Conservation (phyloP, 2,113 vertebrate genomes). For the Thunnus thynnus region DNA sequence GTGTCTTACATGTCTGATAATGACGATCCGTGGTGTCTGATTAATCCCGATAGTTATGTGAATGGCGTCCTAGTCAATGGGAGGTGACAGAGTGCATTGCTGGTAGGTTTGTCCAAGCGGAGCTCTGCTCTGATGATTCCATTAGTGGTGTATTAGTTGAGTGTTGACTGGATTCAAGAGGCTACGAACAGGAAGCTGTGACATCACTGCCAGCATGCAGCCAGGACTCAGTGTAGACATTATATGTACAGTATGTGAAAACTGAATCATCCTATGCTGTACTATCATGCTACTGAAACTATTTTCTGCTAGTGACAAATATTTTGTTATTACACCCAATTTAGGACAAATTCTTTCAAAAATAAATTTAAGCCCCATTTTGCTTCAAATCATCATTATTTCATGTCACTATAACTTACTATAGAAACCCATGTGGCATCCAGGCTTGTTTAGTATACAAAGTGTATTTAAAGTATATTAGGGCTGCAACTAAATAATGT, state of each 20-base stretch:
- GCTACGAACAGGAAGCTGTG: slow-evolving; percentile 33
- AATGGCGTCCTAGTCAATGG: slow-evolving; percentile 49
- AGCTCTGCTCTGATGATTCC: slow-evolving; percentile 44
- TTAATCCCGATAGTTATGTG: slow-evolving; percentile 55
- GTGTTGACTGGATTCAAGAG: slow-evolving; percentile 44
- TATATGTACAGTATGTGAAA: background rate
- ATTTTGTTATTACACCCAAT: background rate
- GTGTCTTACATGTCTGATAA: slow-evolving; percentile 62
- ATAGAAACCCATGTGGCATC: background rate
- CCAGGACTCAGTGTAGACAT: background rate
- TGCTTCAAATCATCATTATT: slow-evolving; percentile 1
- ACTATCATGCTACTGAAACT: background rate
- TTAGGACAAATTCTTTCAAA: background rate
- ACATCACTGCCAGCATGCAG: slow-evolving; percentile 6
- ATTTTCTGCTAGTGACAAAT: background rate
- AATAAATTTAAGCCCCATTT: background rate
- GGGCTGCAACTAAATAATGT: too few relatives aligned
- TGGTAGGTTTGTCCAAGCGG: slow-evolving; percentile 40
- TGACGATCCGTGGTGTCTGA: slow-evolving; percentile 51
- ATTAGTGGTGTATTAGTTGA: slow-evolving; percentile 50
- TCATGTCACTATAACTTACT: background rate
- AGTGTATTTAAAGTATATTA: background rate
- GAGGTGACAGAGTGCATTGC: slow-evolving; percentile 66
- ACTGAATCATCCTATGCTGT: background rate
- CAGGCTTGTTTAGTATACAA: background rate